phyloP scores from a whole-genome alignment of 2,888 invertebrate genomes.

The Eudasyphora cyanicolor region DNA sequence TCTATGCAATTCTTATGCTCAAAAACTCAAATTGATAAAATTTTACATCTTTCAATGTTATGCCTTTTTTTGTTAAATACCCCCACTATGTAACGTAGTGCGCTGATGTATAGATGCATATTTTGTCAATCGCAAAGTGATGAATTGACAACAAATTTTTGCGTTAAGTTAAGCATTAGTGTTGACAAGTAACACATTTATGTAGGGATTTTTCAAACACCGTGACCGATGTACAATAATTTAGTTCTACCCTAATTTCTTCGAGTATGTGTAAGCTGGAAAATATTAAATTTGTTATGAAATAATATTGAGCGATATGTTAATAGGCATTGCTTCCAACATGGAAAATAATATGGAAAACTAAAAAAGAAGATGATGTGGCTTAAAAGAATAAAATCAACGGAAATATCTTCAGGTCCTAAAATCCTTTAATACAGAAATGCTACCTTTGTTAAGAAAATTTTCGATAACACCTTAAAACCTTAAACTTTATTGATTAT shows the following conservation, averaged over 20 bases:
- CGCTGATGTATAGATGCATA: constrained; percentile 2
- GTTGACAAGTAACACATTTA: constrained; percentile 56
- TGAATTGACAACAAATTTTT: constrained; percentile 64
- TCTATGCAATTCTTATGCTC: too few relatives aligned
- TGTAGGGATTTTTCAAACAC: constrained; percentile 29
- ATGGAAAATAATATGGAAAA: neutral
- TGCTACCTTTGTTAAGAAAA: too few relatives aligned
- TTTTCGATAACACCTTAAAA: too few relatives aligned
- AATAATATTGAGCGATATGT: neutral
- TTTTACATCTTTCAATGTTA: too few relatives aligned
- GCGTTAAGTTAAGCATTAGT: constrained; percentile 59
- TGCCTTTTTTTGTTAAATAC: too few relatives aligned
- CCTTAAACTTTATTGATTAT: too few relatives aligned
- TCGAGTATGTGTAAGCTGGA: neutral
- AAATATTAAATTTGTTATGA: neutral
- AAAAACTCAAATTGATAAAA: too few relatives aligned
- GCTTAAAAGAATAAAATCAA: neutral
- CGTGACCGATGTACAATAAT: constrained; percentile 20
- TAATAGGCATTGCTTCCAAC: neutral
- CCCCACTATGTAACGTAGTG: neutral
- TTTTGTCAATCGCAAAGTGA: constrained; percentile 57
- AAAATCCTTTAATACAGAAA: too few relatives aligned
- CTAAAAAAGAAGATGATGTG: neutral
- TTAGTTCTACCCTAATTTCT: neutral
- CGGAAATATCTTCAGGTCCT: neutral